A percentile compares a stretch with the other conserved stretches of the same genome.
phyloP scores from a whole-genome alignment of 35 echinoderm and acorn worm genomes.

The Apostichopus japonicus region DNA sequence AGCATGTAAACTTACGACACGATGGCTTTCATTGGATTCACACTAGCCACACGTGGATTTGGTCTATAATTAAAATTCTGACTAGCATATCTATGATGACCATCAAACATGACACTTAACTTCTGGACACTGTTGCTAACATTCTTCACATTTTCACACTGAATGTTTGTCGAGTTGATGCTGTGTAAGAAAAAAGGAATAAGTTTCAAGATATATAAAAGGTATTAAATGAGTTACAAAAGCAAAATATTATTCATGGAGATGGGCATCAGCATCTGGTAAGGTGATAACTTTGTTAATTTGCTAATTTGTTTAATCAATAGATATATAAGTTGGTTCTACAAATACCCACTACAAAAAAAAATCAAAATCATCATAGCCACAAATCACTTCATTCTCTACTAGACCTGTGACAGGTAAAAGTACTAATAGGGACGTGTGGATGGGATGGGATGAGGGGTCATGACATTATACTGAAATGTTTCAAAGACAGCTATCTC shows the following conservation, averaged over 20 bases:
- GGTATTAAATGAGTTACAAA: not conserved
- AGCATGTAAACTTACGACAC: not conserved
- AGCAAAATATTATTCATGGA: not conserved
- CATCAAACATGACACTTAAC: not conserved
- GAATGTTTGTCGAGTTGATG: not conserved
- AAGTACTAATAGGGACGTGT: no score
- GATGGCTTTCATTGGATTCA: not conserved
- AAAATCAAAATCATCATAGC: no score
- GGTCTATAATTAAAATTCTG: not conserved
- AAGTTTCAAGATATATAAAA: not conserved
- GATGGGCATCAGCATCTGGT: no score
- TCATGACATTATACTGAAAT: no score
- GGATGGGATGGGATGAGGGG: no score
- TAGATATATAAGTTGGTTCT: no score
- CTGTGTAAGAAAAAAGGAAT: not conserved
- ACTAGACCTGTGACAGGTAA: no score
- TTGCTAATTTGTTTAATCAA: no score
- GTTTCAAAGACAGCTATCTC: no score
- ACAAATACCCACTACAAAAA: no score
- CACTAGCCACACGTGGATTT: not conserved
- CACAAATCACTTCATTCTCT: no score
- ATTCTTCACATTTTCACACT: not conserved
- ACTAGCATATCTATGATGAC: not conserved
- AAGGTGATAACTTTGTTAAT: no score
- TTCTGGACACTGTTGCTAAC: not conserved